phyloP scores from a whole-genome alignment of 2,888 invertebrate species.

The Rotaria macrura region DNA sequence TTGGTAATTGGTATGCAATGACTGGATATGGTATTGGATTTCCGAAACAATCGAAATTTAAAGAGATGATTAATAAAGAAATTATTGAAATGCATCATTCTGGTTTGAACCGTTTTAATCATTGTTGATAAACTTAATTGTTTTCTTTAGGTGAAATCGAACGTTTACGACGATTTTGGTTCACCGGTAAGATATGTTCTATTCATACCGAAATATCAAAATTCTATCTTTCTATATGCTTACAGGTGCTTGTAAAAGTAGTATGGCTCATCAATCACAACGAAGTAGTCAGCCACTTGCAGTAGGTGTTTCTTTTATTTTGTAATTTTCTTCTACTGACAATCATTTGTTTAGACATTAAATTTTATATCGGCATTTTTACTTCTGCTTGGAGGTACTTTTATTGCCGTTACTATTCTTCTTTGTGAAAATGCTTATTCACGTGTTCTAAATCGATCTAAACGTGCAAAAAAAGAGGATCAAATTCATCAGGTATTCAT shows the following conservation, averaged over 20 bases:
- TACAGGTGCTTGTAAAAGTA: neutral
- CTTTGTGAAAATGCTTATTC: neutral
- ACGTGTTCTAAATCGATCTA: neutral
- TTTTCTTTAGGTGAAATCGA: slow-evolving; percentile 63
- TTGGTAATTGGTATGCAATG: slow-evolving; percentile 97
- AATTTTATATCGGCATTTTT: slow-evolving; percentile 19
- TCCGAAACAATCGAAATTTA: slow-evolving; percentile 67
- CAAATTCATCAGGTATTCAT: neutral
- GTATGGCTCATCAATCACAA: neutral
- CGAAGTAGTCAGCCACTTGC: neutral
- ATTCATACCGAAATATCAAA: no score
- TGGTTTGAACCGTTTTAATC: neutral
- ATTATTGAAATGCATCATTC: slow-evolving; percentile 43
- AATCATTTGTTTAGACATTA: neutral
- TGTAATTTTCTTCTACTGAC: no score
- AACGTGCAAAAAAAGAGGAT: neutral
- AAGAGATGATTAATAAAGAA: slow-evolving; percentile 41
- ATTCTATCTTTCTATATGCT: no score
- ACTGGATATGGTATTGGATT: slow-evolving; percentile 94
- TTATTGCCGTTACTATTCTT: neutral
- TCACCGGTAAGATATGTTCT: no score
- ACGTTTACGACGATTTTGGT: slow-evolving; percentile 77
- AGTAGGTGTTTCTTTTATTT: neutral
- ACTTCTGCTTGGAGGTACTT: neutral
- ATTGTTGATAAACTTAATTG: neutral